Evolutionary conservation across 1,140 invertebrate species (phyloP).

Genomic region (Papilio aristodemus): DNA sequence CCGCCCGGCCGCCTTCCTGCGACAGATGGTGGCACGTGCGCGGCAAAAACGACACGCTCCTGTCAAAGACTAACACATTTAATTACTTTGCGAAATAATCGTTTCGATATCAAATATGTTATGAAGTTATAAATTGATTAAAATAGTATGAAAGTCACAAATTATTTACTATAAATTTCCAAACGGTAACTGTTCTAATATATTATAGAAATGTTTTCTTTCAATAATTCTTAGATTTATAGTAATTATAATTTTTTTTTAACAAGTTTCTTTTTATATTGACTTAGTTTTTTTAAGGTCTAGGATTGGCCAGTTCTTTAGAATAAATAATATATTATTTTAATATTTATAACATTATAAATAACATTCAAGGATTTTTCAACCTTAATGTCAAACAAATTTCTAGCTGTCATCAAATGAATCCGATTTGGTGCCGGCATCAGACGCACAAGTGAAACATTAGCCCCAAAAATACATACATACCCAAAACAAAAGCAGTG

Average conservation of each 20-base stretch:
- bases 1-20: constrained; percentile 67
- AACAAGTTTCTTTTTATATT: too few species aligned
- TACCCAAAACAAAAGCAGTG: neutral
- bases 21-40: constrained; percentile 68
- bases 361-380: too few species aligned
- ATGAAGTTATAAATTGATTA: neutral
- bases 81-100: constrained; percentile 1
- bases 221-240: too few species aligned
- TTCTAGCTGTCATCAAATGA: neutral
- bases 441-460: constrained; percentile 9
- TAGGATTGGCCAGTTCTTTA: too few species aligned
- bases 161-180: too few species aligned
- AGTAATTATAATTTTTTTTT: too few species aligned
- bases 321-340: too few species aligned
- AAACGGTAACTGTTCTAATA: too few species aligned
- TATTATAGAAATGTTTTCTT: too few species aligned
- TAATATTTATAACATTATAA: too few species aligned
- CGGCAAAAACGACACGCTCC: constrained; percentile 43
- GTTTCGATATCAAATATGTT: neutral
- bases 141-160: too few species aligned
- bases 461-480: constrained; percentile 1
- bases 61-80: constrained; percentile 43
- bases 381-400: neutral
- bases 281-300: too few species aligned
- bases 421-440: neutral